Conservation (phyloP, 2,888 invertebrate genomes). For the Exephanes ischioxanthus region DNA sequence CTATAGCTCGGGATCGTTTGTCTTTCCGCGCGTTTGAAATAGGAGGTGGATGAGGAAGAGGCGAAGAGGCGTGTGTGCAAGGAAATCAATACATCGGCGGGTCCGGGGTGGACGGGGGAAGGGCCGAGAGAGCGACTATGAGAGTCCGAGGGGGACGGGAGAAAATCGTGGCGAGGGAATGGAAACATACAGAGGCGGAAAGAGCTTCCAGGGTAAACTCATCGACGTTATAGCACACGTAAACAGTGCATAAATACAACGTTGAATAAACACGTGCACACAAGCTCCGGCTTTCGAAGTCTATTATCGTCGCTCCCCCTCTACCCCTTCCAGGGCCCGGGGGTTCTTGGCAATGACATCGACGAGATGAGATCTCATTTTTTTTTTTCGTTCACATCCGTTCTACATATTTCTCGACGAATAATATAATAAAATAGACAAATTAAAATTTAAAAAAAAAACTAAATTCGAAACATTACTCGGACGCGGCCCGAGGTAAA, state of each 20-base stretch:
- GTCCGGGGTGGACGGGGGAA: slow-evolving; percentile 48
- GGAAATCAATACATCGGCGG: slow-evolving; percentile 69
- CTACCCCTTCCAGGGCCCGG: neutral
- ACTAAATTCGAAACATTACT: slow-evolving; percentile 5
- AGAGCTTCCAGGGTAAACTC: slow-evolving; percentile 67
- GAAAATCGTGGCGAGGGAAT: slow-evolving; percentile 58
- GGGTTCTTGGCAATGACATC: slow-evolving; percentile 4
- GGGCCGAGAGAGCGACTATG: slow-evolving; percentile 47
- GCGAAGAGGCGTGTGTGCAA: slow-evolving; percentile 58
- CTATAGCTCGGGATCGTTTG: slow-evolving; percentile 72
- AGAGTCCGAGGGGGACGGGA: slow-evolving; percentile 49
- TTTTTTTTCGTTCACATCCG: slow-evolving; percentile 33
- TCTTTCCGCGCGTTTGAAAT: slow-evolving; percentile 81
- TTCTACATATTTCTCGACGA: neutral
- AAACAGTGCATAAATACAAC: slow-evolving; percentile 29
- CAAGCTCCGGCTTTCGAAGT: slow-evolving; percentile 25
- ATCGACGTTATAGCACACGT: slow-evolving; percentile 60
- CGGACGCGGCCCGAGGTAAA: slow-evolving; percentile 52
- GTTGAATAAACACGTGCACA: slow-evolving; percentile 50
- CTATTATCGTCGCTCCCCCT: slow-evolving; percentile 56
- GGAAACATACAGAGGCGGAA: slow-evolving; percentile 6
- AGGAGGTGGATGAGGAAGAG: slow-evolving; percentile 73
- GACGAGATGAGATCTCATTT: neutral
- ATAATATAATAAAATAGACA: slow-evolving; percentile 69
- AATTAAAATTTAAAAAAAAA: slow-evolving; percentile 64